These are phyloP conservation scores for Brachionus manjavacas DNA, from an alignment of 1,140 invertebrate genomes.

Conservation along the genomic window DNA sequence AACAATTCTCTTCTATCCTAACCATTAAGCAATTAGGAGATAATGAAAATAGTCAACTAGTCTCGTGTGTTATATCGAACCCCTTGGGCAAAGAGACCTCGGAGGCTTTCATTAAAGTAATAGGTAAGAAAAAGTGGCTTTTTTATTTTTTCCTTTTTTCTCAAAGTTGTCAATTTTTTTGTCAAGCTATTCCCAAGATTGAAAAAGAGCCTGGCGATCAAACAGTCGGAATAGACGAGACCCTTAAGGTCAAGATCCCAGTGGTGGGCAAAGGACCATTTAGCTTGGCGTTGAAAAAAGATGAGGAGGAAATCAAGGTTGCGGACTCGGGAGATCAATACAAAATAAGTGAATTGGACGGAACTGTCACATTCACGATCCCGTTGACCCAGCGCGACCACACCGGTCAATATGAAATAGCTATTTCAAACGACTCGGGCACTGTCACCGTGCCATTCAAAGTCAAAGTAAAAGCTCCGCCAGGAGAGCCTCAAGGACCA, in stretches of 20 bases:
- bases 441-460: conserved; percentile 31
- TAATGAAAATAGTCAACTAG: conserved; percentile 81
- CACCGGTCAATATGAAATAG: conserved; percentile 26
- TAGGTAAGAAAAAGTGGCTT: conserved; percentile 67
- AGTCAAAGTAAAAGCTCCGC: conserved; percentile 41
- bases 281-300: conserved; percentile 73
- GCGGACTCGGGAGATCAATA: conserved; percentile 61
- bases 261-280: conserved; percentile 78
- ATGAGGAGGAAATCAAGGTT: conserved; percentile 74
- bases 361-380: conserved; percentile 35
- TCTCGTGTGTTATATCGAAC: conserved; percentile 90
- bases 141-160: too few relatives aligned
- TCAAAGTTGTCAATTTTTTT: conserved; percentile 5
- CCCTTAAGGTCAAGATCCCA: conserved; percentile 57
- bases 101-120: conserved; percentile 78
- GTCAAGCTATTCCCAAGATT: conserved; percentile 25
- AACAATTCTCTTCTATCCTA: conserved; percentile 68
- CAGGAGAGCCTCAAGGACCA: conserved; percentile 38
- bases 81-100: conserved; percentile 80
- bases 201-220: conserved; percentile 47
- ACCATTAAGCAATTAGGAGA: conserved; percentile 82
- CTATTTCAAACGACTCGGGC: conserved; percentile 35
- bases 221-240: conserved; percentile 53
- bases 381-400: conserved; percentile 1
- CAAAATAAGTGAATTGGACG: conserved; percentile 24